Evolutionary conservation across 1,140 invertebrate species (phyloP).

Genomic region (Galendromus occidentalis): DNA sequence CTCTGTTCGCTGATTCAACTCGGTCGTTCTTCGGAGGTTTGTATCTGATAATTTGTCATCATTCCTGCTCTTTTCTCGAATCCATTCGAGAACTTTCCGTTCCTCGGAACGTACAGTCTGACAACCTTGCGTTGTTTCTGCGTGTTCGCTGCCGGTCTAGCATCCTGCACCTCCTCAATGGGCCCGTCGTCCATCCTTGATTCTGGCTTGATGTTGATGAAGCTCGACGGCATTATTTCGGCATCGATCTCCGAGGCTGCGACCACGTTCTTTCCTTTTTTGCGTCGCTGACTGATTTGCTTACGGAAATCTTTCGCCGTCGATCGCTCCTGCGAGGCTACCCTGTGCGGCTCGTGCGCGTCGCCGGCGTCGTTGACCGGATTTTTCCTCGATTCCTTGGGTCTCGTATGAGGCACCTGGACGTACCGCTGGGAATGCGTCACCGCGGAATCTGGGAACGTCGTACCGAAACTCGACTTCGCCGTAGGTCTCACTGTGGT

Average conservation of each 20-base stretch:
- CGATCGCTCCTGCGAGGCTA: neutral
- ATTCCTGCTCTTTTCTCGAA: neutral
- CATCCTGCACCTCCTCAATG: neutral
- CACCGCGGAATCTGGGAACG: no score
- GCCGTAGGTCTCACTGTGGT: no score
- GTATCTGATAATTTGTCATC: neutral
- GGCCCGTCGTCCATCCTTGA: neutral
- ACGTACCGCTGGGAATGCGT: no score
- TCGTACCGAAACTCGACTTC: no score
- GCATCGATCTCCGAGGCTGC: neutral
- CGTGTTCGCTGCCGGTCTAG: neutral
- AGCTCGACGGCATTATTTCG: neutral
- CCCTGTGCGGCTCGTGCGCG: no score
- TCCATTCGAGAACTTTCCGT: neutral
- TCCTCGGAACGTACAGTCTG: neutral
- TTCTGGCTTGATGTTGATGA: neutral
- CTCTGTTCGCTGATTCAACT: neutral
- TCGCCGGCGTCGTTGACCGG: no score
- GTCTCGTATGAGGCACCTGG: no score
- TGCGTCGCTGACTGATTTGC: neutral
- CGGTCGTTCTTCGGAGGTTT: neutral
- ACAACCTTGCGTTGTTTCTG: neutral
- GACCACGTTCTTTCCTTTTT: neutral
- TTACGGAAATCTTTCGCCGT: neutral
- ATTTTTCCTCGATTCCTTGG: no score